These are phyloP conservation scores for Leptopilina drosophilae DNA, from an alignment of 2,888 invertebrate species.

Conservation along the genomic window DNA sequence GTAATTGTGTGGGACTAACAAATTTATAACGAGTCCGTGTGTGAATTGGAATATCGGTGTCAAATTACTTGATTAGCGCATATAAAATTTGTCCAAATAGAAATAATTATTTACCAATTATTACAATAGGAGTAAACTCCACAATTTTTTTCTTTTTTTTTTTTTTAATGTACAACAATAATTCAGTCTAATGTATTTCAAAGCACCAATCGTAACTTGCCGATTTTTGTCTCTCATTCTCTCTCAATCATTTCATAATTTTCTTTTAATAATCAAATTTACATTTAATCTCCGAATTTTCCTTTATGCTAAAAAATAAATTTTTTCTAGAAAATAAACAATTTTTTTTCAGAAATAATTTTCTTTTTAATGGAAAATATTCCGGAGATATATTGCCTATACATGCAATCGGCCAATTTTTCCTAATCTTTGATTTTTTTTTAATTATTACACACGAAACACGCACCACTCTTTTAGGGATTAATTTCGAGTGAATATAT, in stretches of 20 bases:
- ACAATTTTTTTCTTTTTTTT: slow-evolving; percentile 48
- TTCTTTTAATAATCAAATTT: slow-evolving; percentile 38
- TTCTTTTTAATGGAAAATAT: slow-evolving; percentile 1
- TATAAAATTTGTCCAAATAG: slow-evolving; percentile 68
- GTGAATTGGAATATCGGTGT: slow-evolving; percentile 51
- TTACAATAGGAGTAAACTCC: slow-evolving; percentile 59
- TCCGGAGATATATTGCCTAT: slow-evolving; percentile 40
- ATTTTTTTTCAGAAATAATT: slow-evolving; percentile 20
- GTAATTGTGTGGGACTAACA: slow-evolving; percentile 48
- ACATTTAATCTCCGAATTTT: slow-evolving; percentile 18
- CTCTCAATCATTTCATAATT: slow-evolving; percentile 24
- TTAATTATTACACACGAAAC: slow-evolving; percentile 36
- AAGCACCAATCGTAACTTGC: slow-evolving; percentile 72
- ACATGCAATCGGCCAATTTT: slow-evolving; percentile 18
- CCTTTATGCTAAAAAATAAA: background rate
- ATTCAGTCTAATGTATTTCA: slow-evolving; percentile 76
- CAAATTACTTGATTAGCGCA: slow-evolving; percentile 58
- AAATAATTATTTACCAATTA: slow-evolving; percentile 64
- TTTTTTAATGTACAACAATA: slow-evolving; percentile 71
- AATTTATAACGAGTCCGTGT: slow-evolving; percentile 46
- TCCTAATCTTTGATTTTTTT: background rate
- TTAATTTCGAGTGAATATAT: slow-evolving; percentile 52
- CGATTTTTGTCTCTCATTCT: slow-evolving; percentile 48
- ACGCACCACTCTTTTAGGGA: slow-evolving; percentile 44
- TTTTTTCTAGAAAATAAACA: background rate